Base-by-base conservation (phyloP, 23 tunicate species). In the Trididemnum clinides region DNA sequence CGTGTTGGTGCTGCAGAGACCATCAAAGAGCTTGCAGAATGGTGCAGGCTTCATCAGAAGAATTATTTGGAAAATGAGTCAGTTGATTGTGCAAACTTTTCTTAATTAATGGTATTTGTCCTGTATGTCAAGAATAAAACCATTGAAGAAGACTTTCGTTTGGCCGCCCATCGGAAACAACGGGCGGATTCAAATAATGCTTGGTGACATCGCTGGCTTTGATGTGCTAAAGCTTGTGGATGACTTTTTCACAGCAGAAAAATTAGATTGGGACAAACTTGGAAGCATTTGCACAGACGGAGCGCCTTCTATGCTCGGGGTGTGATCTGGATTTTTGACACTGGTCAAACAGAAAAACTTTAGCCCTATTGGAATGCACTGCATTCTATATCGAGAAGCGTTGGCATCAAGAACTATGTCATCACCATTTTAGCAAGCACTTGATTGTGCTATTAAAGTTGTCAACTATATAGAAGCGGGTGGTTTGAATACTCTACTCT, bases 391-490 rank as follows among this genome's bases (percentile, higher is more conserved):
- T 57, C 77, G 82, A 77, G 71, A 77, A 62, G 82, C 77, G 82
- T 77, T 77, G 38, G 73, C 82, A n/a, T n/a, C n/a, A n/a, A n/a
- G n/a, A n/a, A n/a, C n/a, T n/a, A n/a, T n/a, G n/a, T n/a, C n/a
- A n/a, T n/a, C n/a, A 21, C 77, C 77, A 77, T 77, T 77, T 62
- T 51, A 77, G 77, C 82, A 77, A 77, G 21, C 82, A 20, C 77
- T 77, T 62, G 82, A 77, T 77, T 77, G 82, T 77, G 77, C 82
- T 51, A 77, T 77, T 77, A 54, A 77, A 77, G 38, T 77, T 62
- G 82, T 54, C 71, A 64, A 64, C 29, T 64, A 64, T 26, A 7
- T 44, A 44, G 15, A 44, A 44, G 54, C 54, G 15, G 54, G 82
- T 28, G 82, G 77, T 57, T 77, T 77, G 77, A 77, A 77, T 77